These are phyloP conservation scores for Babylonia areolata DNA, from an alignment of 1,140 invertebrate genomes.

Conservation along the genomic window DNA sequence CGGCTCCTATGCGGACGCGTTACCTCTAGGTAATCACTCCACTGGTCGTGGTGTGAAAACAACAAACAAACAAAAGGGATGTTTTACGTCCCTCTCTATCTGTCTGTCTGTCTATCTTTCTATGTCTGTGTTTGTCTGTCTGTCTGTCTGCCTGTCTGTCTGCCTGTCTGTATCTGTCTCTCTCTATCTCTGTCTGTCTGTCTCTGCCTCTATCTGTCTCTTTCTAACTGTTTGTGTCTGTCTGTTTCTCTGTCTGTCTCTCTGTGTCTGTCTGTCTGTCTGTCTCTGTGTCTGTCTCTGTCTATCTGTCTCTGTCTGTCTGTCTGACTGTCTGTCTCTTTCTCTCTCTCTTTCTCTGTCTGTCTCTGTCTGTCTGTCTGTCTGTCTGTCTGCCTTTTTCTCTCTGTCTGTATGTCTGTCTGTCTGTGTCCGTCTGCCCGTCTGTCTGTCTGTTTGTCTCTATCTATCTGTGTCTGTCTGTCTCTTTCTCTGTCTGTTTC, in stretches of 20 bases:
- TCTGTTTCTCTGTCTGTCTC: not conserved
- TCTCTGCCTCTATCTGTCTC: too few relatives aligned
- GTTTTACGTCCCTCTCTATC: too few relatives aligned
- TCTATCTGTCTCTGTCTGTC: not conserved
- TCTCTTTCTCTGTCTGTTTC: not conserved
- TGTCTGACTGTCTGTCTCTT: not conserved
- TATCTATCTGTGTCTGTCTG: not conserved
- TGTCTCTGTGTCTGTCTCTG: not conserved
- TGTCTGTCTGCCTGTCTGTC: too few relatives aligned
- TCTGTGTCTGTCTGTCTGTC: not conserved
- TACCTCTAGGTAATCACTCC: too few relatives aligned
- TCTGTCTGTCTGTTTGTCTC: not conserved
- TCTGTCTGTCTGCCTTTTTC: not conserved
- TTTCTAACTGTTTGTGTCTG: too few relatives aligned
- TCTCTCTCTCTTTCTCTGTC: not conserved
- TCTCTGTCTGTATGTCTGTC: not conserved
- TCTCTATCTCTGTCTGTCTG: too few relatives aligned
- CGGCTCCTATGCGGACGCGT: too few relatives aligned
- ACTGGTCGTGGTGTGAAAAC: too few relatives aligned
- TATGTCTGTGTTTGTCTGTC: too few relatives aligned
- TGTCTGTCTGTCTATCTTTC: too few relatives aligned
- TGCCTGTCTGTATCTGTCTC: too few relatives aligned
- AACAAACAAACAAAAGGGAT: too few relatives aligned
- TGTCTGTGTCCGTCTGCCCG: not conserved
- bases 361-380: not conserved